Conservation (phyloP, 1,140 invertebrate genomes). For the Scaptomyza hsui region DNA sequence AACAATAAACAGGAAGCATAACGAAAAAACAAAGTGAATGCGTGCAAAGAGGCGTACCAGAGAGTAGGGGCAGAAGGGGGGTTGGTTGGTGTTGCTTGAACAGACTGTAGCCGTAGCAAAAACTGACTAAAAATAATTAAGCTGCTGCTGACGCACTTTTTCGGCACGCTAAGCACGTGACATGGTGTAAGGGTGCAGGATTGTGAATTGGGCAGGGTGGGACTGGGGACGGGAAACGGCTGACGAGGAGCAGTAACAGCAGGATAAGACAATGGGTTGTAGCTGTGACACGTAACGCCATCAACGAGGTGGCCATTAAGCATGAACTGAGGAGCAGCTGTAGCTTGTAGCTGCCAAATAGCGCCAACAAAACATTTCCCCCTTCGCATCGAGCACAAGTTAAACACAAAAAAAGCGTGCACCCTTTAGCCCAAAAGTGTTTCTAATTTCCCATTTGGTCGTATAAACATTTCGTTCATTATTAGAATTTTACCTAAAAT, state of each 20-base stretch:
- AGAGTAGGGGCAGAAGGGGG: background rate
- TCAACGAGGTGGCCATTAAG: slow-evolving; percentile 48
- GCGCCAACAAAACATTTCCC: slow-evolving; percentile 1
- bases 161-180: slow-evolving; percentile 74
- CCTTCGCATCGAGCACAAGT: slow-evolving; percentile 23
- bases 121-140: slow-evolving; percentile 80
- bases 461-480: slow-evolving; percentile 24
- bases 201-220: background rate
- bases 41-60: background rate
- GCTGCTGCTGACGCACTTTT: slow-evolving; percentile 79
- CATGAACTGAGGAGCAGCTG: slow-evolving; percentile 35
- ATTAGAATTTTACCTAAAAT: slow-evolving; percentile 10
- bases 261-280: slow-evolving; percentile 40
- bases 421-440: slow-evolving; percentile 22
- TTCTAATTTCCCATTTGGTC: slow-evolving; percentile 42
- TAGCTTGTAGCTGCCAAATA: slow-evolving; percentile 15
- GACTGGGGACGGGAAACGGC: background rate
- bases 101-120: slow-evolving; percentile 47
- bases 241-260: background rate
- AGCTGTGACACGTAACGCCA: slow-evolving; percentile 50
- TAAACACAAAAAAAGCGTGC: slow-evolving; percentile 12
- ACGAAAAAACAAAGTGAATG: slow-evolving; percentile 56
- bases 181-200: background rate
- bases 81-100: slow-evolving; percentile 5
- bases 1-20: slow-evolving; percentile 72